Evolutionary conservation across 2,888 invertebrate genomes (phyloP).

Genomic region (Oscheius myriophilus): DNA sequence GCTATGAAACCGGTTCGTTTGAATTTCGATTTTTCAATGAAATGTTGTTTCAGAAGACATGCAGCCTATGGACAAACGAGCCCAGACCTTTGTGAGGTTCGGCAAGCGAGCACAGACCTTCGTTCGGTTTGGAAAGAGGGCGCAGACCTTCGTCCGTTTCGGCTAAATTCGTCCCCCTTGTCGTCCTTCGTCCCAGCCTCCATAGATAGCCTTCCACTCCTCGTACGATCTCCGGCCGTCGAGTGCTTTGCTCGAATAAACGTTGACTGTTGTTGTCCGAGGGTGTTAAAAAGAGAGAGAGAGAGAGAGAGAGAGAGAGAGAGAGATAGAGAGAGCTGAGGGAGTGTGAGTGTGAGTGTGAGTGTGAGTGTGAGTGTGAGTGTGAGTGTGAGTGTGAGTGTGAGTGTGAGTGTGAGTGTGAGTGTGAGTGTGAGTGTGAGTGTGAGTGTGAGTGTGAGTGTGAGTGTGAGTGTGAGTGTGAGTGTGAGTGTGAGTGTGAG

Average conservation of each 20-base stretch:
- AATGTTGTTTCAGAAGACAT: slow-evolving; percentile 3
- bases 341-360: too few species aligned
- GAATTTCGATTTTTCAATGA: neutral
- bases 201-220: slow-evolving; percentile 21
- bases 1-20: slow-evolving; percentile 3
- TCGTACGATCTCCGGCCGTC: neutral
- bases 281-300: neutral
- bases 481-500: too few species aligned
- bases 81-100: slow-evolving; percentile 46
- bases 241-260: neutral
- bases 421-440: too few species aligned
- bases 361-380: too few species aligned
- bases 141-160: slow-evolving; percentile 33
- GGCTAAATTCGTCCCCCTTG: neutral
- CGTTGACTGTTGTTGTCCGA: neutral
- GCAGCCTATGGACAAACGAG: slow-evolving; percentile 30
- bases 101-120: slow-evolving; percentile 52
- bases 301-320: neutral
- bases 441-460: too few species aligned
- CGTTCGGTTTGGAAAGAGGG: slow-evolving; percentile 43
- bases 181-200: slow-evolving; percentile 1
- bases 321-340: neutral
- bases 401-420: too few species aligned
- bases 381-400: too few species aligned
- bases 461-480: too few species aligned